Evolutionary conservation across 2,797 vertebrate species (phyloP), one percentile per base, ranked within the genome.

Genomic region (Botia kubotai): DNA sequence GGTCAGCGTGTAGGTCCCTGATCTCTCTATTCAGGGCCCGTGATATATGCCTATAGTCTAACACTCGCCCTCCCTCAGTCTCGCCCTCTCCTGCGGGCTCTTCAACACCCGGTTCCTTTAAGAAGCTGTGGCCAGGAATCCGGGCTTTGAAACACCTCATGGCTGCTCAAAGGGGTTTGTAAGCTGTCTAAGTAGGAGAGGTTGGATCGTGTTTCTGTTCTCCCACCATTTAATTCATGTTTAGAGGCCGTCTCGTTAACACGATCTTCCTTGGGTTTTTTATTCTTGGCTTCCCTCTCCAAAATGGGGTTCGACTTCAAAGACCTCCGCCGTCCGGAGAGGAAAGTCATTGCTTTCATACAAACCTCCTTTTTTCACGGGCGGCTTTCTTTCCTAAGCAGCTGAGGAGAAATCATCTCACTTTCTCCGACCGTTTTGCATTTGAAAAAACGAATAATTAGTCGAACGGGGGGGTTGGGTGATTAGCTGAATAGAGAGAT

Each of bases 181-280:
- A 92, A 87, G 88, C 79, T 84, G 72, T 76, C 76, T 84, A 87
- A 94, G 94, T 91, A 93, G 92, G 91, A 91, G 91, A 91, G 77
- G 91, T 90, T 91, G 87, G 90, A 92, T 91, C 90, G 88, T 89
- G 91, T 92, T 94, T 91, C 92, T 90, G 92, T 94, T 94, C 92
- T 93, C 91, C 90, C 89, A 89, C 90, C 90, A 90, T 94, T 94
- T 94, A 93, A 93, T 94, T 94, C 92, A 87, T 93, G 93, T 94
- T 93, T 93, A 93, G 91, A 93, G 92, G 91, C 91, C 90, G 89
- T 91, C 93, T 94, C 92, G 93, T 94, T 95, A 94, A 94, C 92
- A 93, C 92, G 87, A 94, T 94, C 93, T 93, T 91, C 89, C 90
- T 90, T 91, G 33, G 33, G 33, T 81, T 87, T 87, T 91, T 92